Percentiles rank a stretch among this genome's conserved stretches.
phyloP scores from a whole-genome alignment of 2,797 vertebrate genomes.

The Chaenodraco wilsoni region DNA sequence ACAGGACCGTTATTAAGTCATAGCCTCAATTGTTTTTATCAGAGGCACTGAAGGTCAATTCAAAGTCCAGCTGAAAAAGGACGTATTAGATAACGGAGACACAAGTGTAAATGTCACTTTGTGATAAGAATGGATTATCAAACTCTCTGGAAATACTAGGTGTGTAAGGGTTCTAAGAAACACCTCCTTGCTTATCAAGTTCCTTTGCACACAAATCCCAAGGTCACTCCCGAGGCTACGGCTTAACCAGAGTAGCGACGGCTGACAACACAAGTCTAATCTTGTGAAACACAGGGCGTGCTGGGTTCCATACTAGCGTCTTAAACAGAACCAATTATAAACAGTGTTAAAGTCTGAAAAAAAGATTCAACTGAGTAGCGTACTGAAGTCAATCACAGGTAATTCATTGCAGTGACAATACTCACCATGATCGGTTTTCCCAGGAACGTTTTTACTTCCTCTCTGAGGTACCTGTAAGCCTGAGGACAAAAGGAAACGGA shows the following conservation, averaged over 20 bases:
- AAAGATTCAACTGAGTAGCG: neutral
- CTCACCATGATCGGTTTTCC: constrained; percentile 99
- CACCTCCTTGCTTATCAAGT: constrained; percentile 40
- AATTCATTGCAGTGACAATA: constrained; percentile 14
- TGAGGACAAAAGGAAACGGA: constrained; percentile 61
- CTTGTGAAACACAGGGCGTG: constrained; percentile 14
- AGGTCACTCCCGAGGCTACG: constrained; percentile 32
- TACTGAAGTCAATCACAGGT: neutral
- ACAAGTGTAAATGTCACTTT: constrained; percentile 38
- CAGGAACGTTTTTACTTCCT: constrained; percentile 99
- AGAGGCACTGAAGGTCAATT: constrained; percentile 20
- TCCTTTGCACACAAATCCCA: constrained; percentile 41
- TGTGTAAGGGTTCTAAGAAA: constrained; percentile 19
- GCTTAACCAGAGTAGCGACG: constrained; percentile 19
- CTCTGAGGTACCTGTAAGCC: constrained; percentile 96
- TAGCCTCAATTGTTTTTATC: neutral
- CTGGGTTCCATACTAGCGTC: neutral
- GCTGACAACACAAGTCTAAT: constrained; percentile 22
- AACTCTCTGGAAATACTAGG: constrained; percentile 26
- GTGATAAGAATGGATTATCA: constrained; percentile 35
- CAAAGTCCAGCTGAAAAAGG: constrained; percentile 21
- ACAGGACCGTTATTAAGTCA: constrained; percentile 8
- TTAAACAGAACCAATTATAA: constrained; percentile 9
- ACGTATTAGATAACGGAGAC: constrained; percentile 11
- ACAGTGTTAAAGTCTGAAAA: neutral